phyloP scores from a whole-genome alignment of 2,888 invertebrate genomes.

The Tryphoninae sp. region DNA sequence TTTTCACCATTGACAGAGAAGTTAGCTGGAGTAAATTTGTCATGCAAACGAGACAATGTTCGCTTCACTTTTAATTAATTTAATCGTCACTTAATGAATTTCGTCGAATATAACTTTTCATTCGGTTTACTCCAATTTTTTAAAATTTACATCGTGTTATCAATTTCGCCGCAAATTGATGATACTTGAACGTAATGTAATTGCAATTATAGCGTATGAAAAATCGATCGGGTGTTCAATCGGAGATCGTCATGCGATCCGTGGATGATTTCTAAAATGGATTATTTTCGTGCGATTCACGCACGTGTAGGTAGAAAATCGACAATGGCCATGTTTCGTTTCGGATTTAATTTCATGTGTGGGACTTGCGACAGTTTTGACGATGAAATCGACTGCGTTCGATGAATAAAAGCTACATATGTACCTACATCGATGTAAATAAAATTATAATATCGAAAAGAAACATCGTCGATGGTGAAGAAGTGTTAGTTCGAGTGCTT shows the following conservation, averaged over 20 bases:
- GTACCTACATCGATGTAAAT: neutral
- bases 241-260: too few species aligned
- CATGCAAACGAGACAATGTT: neutral
- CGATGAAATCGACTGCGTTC: neutral
- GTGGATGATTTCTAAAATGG: too few species aligned
- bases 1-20: conserved; percentile 5
- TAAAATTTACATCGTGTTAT: too few species aligned
- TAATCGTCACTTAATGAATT: neutral
- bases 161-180: too few species aligned
- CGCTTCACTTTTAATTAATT: neutral
- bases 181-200: too few species aligned
- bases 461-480: neutral
- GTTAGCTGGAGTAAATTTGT: conserved; percentile 20
- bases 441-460: neutral
- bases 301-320: too few species aligned
- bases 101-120: neutral
- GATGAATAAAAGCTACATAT: conserved; percentile 9
- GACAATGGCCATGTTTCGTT: neutral
- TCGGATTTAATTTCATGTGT: conserved; percentile 2
- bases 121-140: too few species aligned
- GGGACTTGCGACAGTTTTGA: conserved; percentile 1
- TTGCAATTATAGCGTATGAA: too few species aligned
- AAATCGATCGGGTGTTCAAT: too few species aligned
- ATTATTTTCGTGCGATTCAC: too few species aligned
- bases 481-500: conserved; percentile 4